These are phyloP conservation scores for Teinopalpus imperialis DNA, from an alignment of 2,888 invertebrate genomes.

Conservation along the genomic window DNA sequence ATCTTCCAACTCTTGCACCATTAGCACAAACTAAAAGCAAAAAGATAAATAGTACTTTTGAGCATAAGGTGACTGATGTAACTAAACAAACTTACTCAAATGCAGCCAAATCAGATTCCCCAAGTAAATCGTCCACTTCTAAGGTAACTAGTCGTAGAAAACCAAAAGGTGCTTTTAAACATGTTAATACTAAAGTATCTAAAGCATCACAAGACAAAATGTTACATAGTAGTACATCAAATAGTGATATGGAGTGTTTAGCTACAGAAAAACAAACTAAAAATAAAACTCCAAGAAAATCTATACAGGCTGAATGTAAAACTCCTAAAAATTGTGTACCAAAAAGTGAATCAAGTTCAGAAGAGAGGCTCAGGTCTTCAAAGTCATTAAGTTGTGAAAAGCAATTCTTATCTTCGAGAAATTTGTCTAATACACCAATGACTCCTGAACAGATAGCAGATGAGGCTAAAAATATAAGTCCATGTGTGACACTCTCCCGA, in stretches of 20 bases:
- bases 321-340: slow-evolving; percentile 52
- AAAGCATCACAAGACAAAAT: neutral
- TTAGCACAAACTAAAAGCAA: neutral
- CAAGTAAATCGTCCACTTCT: neutral
- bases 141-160: neutral
- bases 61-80: too few relatives aligned
- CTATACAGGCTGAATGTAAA: slow-evolving; percentile 25
- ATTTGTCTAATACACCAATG: slow-evolving; percentile 30
- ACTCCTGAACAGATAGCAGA: slow-evolving; percentile 56
- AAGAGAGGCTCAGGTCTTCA: slow-evolving; percentile 61
- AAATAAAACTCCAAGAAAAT: slow-evolving; percentile 34
- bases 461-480: slow-evolving; percentile 59
- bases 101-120: neutral
- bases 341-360: slow-evolving; percentile 63
- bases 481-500: slow-evolving; percentile 79
- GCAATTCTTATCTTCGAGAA: neutral
- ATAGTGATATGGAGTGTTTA: neutral
- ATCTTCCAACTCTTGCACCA: slow-evolving; percentile 41
- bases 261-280: neutral
- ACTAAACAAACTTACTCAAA: neutral
- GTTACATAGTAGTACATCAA: slow-evolving; percentile 1
- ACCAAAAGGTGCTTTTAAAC: neutral
- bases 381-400: slow-evolving; percentile 32
- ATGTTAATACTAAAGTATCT: neutral
- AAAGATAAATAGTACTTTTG: too few relatives aligned